phyloP scores from a whole-genome alignment of 2,113 vertebrate species.

The Vombatus ursinus region DNA sequence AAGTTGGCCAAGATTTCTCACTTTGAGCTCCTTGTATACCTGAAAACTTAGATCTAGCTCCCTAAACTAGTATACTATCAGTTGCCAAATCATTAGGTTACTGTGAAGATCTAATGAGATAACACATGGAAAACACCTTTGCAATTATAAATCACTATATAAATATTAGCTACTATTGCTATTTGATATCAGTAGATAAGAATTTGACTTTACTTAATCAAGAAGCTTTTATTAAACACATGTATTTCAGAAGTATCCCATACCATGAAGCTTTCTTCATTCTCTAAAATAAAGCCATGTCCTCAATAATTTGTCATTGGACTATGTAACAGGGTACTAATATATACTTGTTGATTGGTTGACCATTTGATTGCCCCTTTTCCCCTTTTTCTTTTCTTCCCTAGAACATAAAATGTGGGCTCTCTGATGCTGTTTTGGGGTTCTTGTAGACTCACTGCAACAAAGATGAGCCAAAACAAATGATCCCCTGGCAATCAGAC shows the following conservation, averaged over 20 bases:
- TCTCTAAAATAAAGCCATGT: not conserved
- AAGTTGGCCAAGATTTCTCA: not conserved
- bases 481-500: constrained; percentile 38
- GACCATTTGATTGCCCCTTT: constrained; percentile 27
- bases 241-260: not conserved
- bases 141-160: not conserved
- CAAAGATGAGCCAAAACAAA: constrained; percentile 71
- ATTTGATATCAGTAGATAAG: not conserved
- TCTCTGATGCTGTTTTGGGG: constrained; percentile 19
- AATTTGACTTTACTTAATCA: not conserved
- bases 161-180: not conserved
- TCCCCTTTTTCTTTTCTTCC: not conserved
- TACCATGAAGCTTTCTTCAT: not conserved
- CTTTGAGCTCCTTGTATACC: not conserved
- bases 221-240: not conserved
- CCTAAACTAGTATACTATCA: not conserved
- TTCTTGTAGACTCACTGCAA: constrained; percentile 62
- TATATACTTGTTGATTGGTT: not conserved
- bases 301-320: not conserved
- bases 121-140: not conserved
- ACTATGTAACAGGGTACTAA: not conserved
- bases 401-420: not conserved
- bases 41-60: not conserved
- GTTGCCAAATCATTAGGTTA: not conserved
- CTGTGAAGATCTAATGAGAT: not conserved